Evolutionary conservation across 2,888 invertebrate species (phyloP).

Genomic region (Pseudococcus jackbeardsleyi): DNA sequence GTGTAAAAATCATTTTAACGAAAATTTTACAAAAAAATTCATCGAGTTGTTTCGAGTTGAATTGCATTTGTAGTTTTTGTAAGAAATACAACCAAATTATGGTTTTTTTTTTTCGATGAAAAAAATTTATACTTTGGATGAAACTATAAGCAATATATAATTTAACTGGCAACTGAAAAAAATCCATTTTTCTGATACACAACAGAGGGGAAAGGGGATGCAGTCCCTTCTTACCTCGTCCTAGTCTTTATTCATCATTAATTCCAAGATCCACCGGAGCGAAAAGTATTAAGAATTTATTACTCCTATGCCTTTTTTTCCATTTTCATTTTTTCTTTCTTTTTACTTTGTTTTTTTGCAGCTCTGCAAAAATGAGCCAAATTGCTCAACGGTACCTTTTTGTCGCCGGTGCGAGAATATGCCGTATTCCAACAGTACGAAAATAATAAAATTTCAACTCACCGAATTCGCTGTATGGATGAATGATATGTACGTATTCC

Average conservation of each 20-base stretch:
- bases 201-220: background rate
- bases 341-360: background rate
- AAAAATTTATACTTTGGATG: background rate
- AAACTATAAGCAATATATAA: background rate
- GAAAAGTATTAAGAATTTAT: conserved; percentile 19
- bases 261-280: conserved; percentile 19
- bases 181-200: background rate
- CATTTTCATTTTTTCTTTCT: background rate
- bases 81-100: background rate
- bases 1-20: no score
- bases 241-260: conserved; percentile 10
- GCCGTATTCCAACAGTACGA: background rate
- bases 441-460: conserved; percentile 4
- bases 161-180: background rate
- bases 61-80: no score
- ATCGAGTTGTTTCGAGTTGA: no score
- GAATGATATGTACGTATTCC: no score
- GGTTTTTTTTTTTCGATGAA: background rate
- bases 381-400: background rate
- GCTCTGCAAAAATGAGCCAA: background rate
- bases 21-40: no score
- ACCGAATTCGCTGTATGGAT: background rate
- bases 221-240: background rate
- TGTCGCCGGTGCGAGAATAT: background rate
- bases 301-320: background rate